Evolutionary conservation across 2,888 invertebrate species (phyloP), one percentile per base, ranked within the genome.

Genomic region (Nemotelus nigrinus): DNA sequence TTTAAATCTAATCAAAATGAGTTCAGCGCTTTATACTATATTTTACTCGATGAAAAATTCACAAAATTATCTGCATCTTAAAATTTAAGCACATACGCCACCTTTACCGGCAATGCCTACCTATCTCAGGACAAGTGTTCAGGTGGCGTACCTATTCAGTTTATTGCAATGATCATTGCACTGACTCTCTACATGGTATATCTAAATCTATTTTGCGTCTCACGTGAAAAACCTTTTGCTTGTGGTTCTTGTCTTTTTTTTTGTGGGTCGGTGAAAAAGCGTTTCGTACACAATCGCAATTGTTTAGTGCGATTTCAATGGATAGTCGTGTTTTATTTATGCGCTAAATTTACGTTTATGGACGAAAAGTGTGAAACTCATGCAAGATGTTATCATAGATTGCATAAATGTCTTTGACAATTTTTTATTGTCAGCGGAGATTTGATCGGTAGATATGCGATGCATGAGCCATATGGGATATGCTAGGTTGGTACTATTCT

Each of bases 291-390:
- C 74, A 76, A 65, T 76, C 45, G 76, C 76, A 76, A 76, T 76
- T 76, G 76, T 76, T 65, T 76, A 53, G 65, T 55, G 25, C 65
- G 55, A 55, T 65, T 76, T 65, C 76, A 65, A 76, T 76, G 76
- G 63, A 64, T 64, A 53, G 44, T 76, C 76, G 76, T 76, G 76
- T 76, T 76, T 76, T 76, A 65, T 76, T 76, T 76, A 76, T 76
- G 55, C 65, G 55, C 53, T 53, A 43, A 55, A 55, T 65, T 76
- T 64, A 76, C 76, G 64, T 76, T 50, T 76, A 76, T 65, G 76
- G 76, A 4, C 65, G 65, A 64, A 64, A 53, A 65, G 76, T 76
- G 76, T 76, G 76, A 55, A 64, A 76, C 74, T 8, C 47, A 63
- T 63, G 60, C 63, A 60, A 74, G 74, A 74, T 74, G 60, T 48